Evolutionary conservation across 37 sponge, comb jelly and placozoan genomes (phyloP), one percentile per base, ranked within the genome.

Genomic region (Cliona cf. orientalis): DNA sequence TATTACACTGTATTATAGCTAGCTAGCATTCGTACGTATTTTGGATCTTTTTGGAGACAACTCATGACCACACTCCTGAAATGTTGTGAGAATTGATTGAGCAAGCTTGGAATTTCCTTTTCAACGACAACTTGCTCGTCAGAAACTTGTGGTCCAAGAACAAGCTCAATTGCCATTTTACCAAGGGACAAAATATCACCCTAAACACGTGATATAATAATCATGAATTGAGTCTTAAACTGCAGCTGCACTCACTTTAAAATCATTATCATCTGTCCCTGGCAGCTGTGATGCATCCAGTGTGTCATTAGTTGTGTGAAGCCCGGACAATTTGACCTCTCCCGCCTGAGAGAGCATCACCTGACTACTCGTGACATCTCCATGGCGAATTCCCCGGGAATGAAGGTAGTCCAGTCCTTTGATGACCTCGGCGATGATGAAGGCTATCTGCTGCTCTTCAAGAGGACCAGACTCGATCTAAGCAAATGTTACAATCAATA

Each of bases 101-200:
- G 55, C 56, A 99, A 82, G 62, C 95, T 89, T 22, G 99, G 99
- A 1, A 97, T 95, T 44, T 90, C 92, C 73, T 90, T 92, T 70
- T 95, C 92, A 99, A 88, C 72, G 97, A 99, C 29, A 99, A 85
- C 19, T 95, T 97, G 46, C 97, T 81, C 99, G 97, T 99, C 0
- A 97, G 99, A 64, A 97, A 97, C 26, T 97, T 79, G 80, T 37
- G 95, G 90, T 42, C 98, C 95, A 46, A 88, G 75, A 11, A 96
- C 99, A 58, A 98, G 73, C 76, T 98, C 99, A 37, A 98, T 98
- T 3, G 96, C 99, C 7, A 96, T 98, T 38, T 96, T 96, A 14
- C 99, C 99, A 23, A 99, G 89, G 1, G 99, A 99, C 99, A 97
- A 99, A 46, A 99, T 96, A 69, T 99, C 99, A 40, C 97, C 97